These are phyloP conservation scores for Ispidina picta DNA, from an alignment of 2,797 vertebrate genomes.

Conservation along the genomic window DNA sequence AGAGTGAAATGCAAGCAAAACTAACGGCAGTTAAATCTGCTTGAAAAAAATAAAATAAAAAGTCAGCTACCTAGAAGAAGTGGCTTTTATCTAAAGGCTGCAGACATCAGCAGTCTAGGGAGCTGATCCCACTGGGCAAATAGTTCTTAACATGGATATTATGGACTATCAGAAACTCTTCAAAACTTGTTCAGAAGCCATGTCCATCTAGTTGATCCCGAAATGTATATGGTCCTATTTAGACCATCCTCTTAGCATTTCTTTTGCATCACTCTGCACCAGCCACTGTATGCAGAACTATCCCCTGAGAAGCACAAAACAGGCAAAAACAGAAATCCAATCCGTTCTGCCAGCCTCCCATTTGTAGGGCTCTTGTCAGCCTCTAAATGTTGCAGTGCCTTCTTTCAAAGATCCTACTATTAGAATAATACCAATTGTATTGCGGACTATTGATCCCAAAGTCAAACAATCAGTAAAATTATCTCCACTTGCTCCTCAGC, in stretches of 20 bases:
- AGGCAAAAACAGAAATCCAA: background rate
- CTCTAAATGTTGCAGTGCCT: background rate
- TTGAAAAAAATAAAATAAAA: background rate
- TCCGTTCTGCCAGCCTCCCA: background rate
- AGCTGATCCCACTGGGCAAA: background rate
- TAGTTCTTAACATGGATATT: background rate
- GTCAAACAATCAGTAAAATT: background rate
- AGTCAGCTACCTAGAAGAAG: background rate
- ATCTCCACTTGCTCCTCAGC: background rate
- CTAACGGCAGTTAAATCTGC: background rate
- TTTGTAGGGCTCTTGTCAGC: background rate
- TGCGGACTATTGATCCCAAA: background rate
- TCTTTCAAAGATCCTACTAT: background rate
- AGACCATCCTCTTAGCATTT: background rate
- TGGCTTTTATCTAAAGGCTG: slow-evolving; percentile 5
- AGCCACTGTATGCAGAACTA: background rate
- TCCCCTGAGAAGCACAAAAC: background rate
- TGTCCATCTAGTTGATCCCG: background rate
- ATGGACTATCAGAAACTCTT: background rate
- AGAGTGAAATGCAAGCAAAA: background rate
- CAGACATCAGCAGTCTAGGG: background rate
- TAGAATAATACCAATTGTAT: background rate
- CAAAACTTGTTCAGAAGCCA: background rate
- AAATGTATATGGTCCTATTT: background rate
- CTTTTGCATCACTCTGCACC: background rate